Conservation (phyloP, 2,888 invertebrate genomes). For the Parnassius apollo region DNA sequence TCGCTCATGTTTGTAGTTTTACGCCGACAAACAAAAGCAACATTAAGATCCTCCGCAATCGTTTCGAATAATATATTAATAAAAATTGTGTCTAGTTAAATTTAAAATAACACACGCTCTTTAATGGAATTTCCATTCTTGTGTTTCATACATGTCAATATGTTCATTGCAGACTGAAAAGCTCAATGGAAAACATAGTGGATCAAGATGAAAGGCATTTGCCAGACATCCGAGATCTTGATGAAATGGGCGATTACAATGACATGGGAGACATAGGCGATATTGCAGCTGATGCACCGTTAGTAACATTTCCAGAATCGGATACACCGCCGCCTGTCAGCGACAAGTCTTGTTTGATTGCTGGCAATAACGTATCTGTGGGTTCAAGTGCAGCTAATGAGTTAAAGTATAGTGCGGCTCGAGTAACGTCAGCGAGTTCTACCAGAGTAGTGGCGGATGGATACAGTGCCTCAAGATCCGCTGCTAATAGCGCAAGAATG, state of each 20-base stretch:
- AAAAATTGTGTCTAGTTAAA: constrained; percentile 9
- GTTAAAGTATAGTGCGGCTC: constrained; percentile 91
- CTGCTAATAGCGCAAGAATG: constrained; percentile 73
- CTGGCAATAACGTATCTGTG: constrained; percentile 66
- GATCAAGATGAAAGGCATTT: constrained; percentile 81
- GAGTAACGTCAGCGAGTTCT: constrained; percentile 86
- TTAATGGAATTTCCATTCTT: background rate
- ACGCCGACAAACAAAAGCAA: constrained; percentile 75
- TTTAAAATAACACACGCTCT: background rate
- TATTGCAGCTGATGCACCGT: constrained; percentile 80
- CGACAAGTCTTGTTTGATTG: constrained; percentile 68
- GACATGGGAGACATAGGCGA: constrained; percentile 77
- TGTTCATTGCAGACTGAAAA: constrained; percentile 80
- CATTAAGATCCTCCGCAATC: constrained; percentile 55
- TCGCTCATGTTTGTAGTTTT: constrained; percentile 70
- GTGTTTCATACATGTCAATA: background rate
- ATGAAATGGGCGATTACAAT: constrained; percentile 73
- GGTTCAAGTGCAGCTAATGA: constrained; percentile 82
- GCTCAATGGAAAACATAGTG: constrained; percentile 89
- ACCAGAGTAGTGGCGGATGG: constrained; percentile 91
- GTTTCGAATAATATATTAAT: constrained; percentile 14
- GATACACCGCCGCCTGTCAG: constrained; percentile 84
- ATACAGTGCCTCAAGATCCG: constrained; percentile 85
- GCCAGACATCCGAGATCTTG: constrained; percentile 72
- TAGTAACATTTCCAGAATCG: constrained; percentile 91